Base-by-base conservation (phyloP, 2,797 vertebrate genomes). In the Molossus molossus region DNA sequence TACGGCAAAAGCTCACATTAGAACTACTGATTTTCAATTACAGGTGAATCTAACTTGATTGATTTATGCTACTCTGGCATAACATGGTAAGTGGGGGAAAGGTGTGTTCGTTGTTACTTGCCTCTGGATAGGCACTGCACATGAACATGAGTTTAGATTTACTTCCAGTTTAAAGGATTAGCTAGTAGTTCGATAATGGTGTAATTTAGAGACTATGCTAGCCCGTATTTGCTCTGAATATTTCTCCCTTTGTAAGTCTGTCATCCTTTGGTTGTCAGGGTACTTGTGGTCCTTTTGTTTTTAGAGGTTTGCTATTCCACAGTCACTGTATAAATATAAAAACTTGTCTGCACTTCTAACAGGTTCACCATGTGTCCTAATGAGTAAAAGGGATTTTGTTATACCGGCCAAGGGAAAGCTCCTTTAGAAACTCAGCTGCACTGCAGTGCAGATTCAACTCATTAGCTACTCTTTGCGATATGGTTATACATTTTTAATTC, bases 111-210 rank as follows among this genome's bases (percentile, higher is more conserved):
- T 90, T 50, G 20, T 37, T 70, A 11, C 29, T 64, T 55, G 20
- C 11, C n/a, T 87, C 69, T 60, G 23, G 50, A 65, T 87, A 55
- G 18, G 18, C 69, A 67, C 33, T 90, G 75, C 12, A 57, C 67
- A 21, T 70, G 45, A 94, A 50, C 53, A 7, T 15, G 23, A 64
- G 69, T 87, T 87, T 91, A 90, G 72, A 48, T 40, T 57, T 88
- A 69, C 45, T 75, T 88, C 72, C 57, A 33, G 45, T 85, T 82
- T 85, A 79, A 88, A 69, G 8, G 57, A 92, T 67, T 93, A 73
- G 65, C 20, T 70, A 75, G 67, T 27, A 33, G 50, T 75, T 37
- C 12, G 62, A 14, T 48, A 50, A 83, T 73, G 6, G 13, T 70
- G 5, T 37, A 57, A 33, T n/a, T 57, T 69, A 62, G 86, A 84